Conservation (phyloP, 2,113 vertebrate species). For the Polypterus senegalus region DNA sequence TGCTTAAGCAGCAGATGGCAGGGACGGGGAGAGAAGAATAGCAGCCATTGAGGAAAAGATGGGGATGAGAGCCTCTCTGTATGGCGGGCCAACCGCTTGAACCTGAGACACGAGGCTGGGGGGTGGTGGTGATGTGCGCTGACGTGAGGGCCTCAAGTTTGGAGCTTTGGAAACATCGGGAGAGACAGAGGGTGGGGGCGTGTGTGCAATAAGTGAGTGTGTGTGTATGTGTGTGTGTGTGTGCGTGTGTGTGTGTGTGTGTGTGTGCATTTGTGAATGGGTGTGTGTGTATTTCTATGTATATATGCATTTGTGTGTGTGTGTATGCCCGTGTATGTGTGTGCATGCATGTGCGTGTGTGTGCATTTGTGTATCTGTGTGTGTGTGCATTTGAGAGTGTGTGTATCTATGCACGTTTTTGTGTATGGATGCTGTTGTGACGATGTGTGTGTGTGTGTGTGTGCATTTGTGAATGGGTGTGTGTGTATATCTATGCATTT, state of each 20-base stretch:
- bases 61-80: too few relatives aligned
- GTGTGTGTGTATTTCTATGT: not conserved
- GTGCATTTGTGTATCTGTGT: not conserved
- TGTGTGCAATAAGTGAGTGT: not conserved
- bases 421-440: not conserved
- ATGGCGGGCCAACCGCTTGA: too few relatives aligned
- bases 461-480: not conserved
- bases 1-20: too few relatives aligned
- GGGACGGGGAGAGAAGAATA: too few relatives aligned
- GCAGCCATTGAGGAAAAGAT: too few relatives aligned
- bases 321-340: not conserved
- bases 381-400: too few relatives aligned
- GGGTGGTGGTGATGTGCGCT: not conserved
- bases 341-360: not conserved
- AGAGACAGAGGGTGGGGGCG: not conserved
- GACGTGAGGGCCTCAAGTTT: not conserved
- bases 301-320: not conserved
- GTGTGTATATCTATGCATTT: too few relatives aligned
- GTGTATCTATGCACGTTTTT: too few relatives aligned
- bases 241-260: not conserved
- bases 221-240: conserved; percentile 5
- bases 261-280: not conserved
- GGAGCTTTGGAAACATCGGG: not conserved
- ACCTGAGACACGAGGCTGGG: too few relatives aligned
- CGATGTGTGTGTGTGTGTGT: not conserved